phyloP scores from a whole-genome alignment of 2,113 vertebrate genomes.

The Natator depressus region DNA sequence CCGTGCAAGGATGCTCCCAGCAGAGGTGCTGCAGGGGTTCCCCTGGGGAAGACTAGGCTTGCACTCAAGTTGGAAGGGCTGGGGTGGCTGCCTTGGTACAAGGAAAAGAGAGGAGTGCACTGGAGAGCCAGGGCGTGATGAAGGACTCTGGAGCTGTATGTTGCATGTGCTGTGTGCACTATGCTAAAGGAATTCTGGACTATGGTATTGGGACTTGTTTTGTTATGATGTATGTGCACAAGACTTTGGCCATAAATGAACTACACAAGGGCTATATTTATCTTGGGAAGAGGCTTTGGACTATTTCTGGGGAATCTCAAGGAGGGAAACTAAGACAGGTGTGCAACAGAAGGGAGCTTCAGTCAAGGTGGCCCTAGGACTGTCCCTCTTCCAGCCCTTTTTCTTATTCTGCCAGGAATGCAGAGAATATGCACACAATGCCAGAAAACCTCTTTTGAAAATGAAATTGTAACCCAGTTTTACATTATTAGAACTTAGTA shows the following conservation, averaged over 20 bases:
- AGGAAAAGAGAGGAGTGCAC: neutral
- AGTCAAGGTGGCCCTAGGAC: neutral
- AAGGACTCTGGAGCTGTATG: neutral
- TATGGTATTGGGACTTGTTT: neutral
- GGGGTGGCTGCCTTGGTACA: neutral
- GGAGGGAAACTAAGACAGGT: neutral
- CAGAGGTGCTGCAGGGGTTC: neutral
- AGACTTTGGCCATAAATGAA: neutral
- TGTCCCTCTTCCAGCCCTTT: neutral
- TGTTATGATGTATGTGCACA: neutral
- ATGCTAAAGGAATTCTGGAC: neutral
- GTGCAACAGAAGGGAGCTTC: neutral
- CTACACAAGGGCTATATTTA: too few relatives aligned
- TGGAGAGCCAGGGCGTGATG: neutral
- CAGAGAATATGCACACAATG: neutral
- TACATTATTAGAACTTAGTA: neutral
- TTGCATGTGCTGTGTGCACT: neutral
- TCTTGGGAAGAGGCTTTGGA: too few relatives aligned
- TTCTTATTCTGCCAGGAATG: neutral
- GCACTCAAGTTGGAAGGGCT: neutral
- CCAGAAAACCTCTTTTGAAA: neutral
- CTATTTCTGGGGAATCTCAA: neutral
- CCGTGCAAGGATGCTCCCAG: neutral
- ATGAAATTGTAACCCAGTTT: conserved; percentile 23
- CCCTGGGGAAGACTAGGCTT: neutral